Conservation (phyloP, 2,113 vertebrate genomes). For the Ceratotherium simum region DNA sequence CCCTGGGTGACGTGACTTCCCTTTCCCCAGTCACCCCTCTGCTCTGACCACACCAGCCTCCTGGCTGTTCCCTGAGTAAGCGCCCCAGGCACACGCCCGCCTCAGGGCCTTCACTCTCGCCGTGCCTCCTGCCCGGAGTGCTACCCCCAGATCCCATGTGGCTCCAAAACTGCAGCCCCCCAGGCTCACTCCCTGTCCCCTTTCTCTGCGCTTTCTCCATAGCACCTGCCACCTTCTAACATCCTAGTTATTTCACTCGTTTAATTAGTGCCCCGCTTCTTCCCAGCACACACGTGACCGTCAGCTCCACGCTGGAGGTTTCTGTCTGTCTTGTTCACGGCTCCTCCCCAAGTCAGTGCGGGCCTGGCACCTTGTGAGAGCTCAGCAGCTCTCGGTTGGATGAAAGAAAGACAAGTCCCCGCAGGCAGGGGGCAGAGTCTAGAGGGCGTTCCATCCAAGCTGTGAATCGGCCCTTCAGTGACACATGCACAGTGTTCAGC, state of each 20-base stretch:
- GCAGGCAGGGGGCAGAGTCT: background rate
- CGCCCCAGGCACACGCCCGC: background rate
- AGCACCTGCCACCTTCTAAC: background rate
- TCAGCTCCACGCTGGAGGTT: rapidly evolving
- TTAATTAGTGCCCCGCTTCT: rapidly evolving
- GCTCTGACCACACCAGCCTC: background rate
- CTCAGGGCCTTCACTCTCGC: background rate
- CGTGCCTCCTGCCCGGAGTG: background rate
- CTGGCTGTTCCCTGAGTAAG: no score
- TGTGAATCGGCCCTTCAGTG: rapidly evolving
- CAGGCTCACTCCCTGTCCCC: background rate
- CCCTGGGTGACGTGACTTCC: rapidly evolving
- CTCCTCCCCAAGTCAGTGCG: background rate
- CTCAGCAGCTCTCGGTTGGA: background rate
- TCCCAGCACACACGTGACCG: rapidly evolving
- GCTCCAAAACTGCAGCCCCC: no score
- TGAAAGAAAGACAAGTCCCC: background rate
- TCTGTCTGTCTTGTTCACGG: background rate
- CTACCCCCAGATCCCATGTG: background rate
- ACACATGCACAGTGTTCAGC: background rate
- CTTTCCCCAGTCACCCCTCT: background rate
- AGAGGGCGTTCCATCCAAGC: background rate
- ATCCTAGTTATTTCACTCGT: background rate
- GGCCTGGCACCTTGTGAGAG: background rate
- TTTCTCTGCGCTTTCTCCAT: background rate